Evolutionary conservation across 2,113 vertebrate species (phyloP).

Genomic region (Glareola pratincola): DNA sequence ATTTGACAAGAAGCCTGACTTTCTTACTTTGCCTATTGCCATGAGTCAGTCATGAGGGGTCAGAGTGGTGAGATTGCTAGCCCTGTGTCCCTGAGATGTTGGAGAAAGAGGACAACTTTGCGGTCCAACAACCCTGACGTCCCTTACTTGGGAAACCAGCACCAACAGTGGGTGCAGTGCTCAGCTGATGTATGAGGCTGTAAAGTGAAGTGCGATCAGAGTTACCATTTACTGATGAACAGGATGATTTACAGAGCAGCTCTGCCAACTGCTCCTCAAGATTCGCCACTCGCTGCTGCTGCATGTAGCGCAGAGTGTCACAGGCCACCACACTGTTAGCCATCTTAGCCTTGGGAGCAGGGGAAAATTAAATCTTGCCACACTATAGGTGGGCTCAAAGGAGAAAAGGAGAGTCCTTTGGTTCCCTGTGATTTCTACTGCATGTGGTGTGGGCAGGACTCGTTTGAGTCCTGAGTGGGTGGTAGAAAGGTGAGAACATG

Average conservation of each 20-base stretch:
- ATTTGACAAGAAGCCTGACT: background rate
- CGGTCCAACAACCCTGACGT: background rate
- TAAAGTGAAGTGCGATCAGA: background rate
- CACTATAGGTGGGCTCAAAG: accelerated
- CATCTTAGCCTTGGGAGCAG: background rate
- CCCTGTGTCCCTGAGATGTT: background rate
- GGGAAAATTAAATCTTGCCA: background rate
- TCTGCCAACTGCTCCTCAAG: background rate
- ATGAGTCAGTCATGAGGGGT: background rate
- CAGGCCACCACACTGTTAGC: background rate
- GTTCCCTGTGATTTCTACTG: background rate
- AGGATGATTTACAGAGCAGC: background rate
- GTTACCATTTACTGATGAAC: background rate
- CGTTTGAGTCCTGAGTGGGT: background rate
- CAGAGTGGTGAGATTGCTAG: background rate
- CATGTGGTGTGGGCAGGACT: background rate
- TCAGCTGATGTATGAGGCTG: background rate
- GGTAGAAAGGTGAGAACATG: background rate
- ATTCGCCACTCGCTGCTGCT: accelerated
- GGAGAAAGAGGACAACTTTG: background rate
- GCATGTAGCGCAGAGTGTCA: background rate
- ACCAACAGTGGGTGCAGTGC: background rate
- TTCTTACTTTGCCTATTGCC: background rate
- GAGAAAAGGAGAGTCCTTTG: background rate
- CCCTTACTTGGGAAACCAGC: background rate